Evolutionary conservation across 2,888 invertebrate genomes (phyloP), one percentile per base, ranked within the genome.

Genomic region (Caenorhabditis sp.): DNA sequence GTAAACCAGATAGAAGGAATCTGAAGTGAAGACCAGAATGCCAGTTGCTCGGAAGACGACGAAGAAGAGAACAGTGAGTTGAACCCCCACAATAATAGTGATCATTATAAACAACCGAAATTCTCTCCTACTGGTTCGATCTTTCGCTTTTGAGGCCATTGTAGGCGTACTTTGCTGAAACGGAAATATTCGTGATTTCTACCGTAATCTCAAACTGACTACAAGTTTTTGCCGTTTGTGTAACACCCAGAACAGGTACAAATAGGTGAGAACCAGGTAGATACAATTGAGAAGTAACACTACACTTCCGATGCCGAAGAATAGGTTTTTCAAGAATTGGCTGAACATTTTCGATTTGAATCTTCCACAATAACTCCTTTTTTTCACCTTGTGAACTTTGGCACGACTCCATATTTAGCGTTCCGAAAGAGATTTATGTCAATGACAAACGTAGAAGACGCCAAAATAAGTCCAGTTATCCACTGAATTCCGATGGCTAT

Each of bases 301-400:
- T 11, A 62, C 48, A 24, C 75, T 68, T 9, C 68, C 75, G n/a
- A 75, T 62, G 0, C 45, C 45, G 24, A 75, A 75, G 46, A 62
- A 75, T 22, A 30, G 22, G 22, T 48, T 75, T 9, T 68, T 68
- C 61, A 74, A 46, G 1, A 30, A 15, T 43, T 27, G 35, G 46
- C 65, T 73, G 46, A 24, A 59, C 15, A 22, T 5, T 35, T 7
- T 11, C 2, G 3, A 30, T 11, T 52, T 7, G 15, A 6, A 17
- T 26, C 9, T 15, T 4, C 8, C 27, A 27, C 6, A 46, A 22
- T n/a, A n/a, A n/a, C n/a, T 15, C 6, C 11, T n/a, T n/a, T n/a
- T n/a, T n/a, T 46, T 39, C 6, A 74, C 73, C 66, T 68, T n/a
- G 56, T 39, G 55, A 75, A 68, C 17, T 68, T 75, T 1, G 75